Evolutionary conservation across 2,888 invertebrate species (phyloP), one percentile per base, ranked within the genome.

Genomic region (Hydrotaea cyrtoneurina): DNA sequence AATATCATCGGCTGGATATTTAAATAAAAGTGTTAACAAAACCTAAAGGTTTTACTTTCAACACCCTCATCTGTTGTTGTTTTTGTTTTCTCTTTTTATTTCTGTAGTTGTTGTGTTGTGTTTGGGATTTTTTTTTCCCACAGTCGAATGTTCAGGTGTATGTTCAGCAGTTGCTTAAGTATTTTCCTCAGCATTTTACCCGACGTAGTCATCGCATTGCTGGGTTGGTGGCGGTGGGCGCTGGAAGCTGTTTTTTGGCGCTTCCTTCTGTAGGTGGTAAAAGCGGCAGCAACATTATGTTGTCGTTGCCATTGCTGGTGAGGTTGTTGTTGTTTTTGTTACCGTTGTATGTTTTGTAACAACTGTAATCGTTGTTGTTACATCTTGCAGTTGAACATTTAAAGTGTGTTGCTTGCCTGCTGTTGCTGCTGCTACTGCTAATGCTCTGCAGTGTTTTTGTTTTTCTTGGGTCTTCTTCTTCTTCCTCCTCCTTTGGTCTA

Each of bases 351-450:
- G 36, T 78, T 71, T 57, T 62, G 76, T 66, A 79, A 80, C 39
- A 88, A 88, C 87, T 87, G 78, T 87, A 88, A 75, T 62, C 78
- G 55, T 76, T 57, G 46, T 57, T 39, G 46, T 57, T 87, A 89
- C 74, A 86, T 69, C 69, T 69, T 71, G 50, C 59, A 62, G 36
- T 59, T 80, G 43, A 77, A 57, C 46, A 75, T 62, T 75, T 55
- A 39, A 69, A 77, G 36, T 72, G 53, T 72, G 39, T 75, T 69
- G 46, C 64, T n/a, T 59, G 39, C 43, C 7, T 57, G 59, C 36
- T 39, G 19, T 26, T 19, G 88, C 87, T 86, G 86, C 80, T 62
- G 13, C 5, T 88, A 19, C 53, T 79, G 71, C 50, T 55, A 26
- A 86, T 89, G 88, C 89, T 31, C 31, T 31, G 31, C 7, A 4